phyloP scores from a whole-genome alignment of 2,797 vertebrate species.

The Danio choprae region DNA sequence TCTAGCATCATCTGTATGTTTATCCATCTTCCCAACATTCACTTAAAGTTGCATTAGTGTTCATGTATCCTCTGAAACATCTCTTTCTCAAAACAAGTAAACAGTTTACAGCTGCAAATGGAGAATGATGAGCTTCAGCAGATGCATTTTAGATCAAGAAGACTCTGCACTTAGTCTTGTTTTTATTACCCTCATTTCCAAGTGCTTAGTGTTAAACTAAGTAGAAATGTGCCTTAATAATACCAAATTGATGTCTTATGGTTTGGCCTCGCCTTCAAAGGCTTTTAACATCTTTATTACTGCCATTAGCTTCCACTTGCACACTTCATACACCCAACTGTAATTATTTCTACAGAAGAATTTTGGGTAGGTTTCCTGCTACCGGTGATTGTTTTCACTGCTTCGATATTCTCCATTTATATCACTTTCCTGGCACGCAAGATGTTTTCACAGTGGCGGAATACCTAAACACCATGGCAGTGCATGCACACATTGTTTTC shows the following conservation, averaged over 20 bases:
- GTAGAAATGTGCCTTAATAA: slow-evolving; percentile 55
- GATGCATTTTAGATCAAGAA: slow-evolving; percentile 28
- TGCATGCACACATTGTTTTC: slow-evolving; percentile 11
- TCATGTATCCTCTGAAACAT: neutral
- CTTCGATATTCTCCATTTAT: slow-evolving; percentile 26
- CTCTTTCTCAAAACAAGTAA: slow-evolving; percentile 29
- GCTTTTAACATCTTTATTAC: slow-evolving; percentile 54
- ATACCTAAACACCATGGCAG: slow-evolving; percentile 33
- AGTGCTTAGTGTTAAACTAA: slow-evolving; percentile 51
- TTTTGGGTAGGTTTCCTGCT: slow-evolving; percentile 17
- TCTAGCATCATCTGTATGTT: neutral
- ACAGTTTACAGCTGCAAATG: slow-evolving; percentile 3
- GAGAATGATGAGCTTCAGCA: slow-evolving; percentile 32
- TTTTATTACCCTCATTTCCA: slow-evolving; percentile 54
- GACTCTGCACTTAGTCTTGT: slow-evolving; percentile 37
- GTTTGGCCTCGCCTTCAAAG: slow-evolving; percentile 48
- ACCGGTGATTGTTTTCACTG: slow-evolving; percentile 12
- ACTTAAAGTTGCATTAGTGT: neutral
- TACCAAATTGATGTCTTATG: slow-evolving; percentile 41
- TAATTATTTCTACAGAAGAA: slow-evolving; percentile 39
- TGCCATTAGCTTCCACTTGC: slow-evolving; percentile 30
- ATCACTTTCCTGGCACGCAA: slow-evolving; percentile 24
- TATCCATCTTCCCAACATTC: neutral
- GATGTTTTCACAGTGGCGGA: slow-evolving; percentile 26
- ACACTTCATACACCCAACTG: slow-evolving; percentile 1